Conservation (phyloP, 2,888 invertebrate species). For the Coenonympha arcania region DNA sequence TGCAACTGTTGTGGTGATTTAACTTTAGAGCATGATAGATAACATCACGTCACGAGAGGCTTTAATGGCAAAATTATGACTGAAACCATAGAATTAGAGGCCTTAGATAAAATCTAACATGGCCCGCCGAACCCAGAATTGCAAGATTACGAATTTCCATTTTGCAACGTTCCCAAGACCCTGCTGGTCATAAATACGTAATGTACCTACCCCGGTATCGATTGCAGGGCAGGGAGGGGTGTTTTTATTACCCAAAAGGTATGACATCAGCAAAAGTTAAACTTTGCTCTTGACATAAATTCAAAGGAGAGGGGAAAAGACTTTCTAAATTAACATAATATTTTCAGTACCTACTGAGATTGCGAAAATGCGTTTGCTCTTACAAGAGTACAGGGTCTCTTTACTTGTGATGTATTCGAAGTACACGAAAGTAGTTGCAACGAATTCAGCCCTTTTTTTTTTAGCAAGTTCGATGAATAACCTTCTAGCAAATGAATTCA, state of each 20-base stretch:
- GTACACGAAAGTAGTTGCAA: neutral
- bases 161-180: slow-evolving; percentile 35
- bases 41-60: neutral
- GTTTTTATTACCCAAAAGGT: slow-evolving; percentile 46
- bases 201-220: slow-evolving; percentile 54
- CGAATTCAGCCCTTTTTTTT: no score
- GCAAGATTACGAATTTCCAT: slow-evolving; percentile 41
- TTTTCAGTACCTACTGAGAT: neutral
- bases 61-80: neutral
- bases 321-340: neutral
- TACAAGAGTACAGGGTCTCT: no score
- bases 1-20: no score
- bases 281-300: slow-evolving; percentile 28
- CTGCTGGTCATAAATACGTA: slow-evolving; percentile 60
- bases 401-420: neutral
- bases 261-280: slow-evolving; percentile 49
- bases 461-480: no score
- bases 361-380: no score
- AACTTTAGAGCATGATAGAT: neutral
- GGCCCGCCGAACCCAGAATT: slow-evolving; percentile 7
- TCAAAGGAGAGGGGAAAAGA: neutral
- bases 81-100: neutral
- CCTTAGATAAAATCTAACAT: slow-evolving; percentile 11
- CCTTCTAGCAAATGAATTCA: neutral
- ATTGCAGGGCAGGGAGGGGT: slow-evolving; percentile 51